These are phyloP conservation scores for Butastur rufipennis DNA, from an alignment of 2,113 vertebrate genomes.

Conservation along the genomic window DNA sequence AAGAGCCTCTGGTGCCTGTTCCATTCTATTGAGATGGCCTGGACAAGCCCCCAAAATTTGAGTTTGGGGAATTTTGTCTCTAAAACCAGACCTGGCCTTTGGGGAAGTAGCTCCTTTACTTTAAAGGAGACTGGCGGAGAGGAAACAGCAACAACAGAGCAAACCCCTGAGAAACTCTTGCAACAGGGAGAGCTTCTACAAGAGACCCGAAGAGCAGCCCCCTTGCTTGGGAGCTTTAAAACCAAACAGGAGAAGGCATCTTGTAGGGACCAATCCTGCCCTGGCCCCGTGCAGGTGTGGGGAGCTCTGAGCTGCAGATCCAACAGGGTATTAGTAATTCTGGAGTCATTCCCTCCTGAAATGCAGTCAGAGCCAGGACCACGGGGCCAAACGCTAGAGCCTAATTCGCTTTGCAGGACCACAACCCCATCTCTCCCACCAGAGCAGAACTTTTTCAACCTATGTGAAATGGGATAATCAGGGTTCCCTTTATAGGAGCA, in stretches of 20 bases:
- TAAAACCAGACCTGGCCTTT: background rate
- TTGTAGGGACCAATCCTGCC: background rate
- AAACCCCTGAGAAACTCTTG: background rate
- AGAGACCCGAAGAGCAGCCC: background rate
- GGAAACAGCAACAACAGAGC: background rate
- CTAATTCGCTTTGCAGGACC: background rate
- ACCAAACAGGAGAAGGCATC: background rate
- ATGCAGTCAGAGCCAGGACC: background rate
- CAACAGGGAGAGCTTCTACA: background rate
- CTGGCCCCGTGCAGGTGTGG: background rate
- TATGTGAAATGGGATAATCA: background rate
- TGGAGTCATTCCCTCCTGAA: background rate
- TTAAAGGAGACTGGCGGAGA: background rate
- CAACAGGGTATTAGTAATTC: background rate
- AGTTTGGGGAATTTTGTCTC: background rate
- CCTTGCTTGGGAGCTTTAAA: background rate
- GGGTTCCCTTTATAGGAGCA: background rate
- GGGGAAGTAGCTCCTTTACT: background rate
- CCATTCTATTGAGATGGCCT: background rate
- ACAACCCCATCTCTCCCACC: background rate
- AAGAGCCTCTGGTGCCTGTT: accelerated
- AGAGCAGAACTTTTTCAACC: background rate
- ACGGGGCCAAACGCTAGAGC: background rate
- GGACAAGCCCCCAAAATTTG: background rate
- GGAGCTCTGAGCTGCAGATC: background rate